Evolutionary conservation across 2,113 vertebrate species (phyloP), one percentile per base, ranked within the genome.

Genomic region (Epinephelus moara): DNA sequence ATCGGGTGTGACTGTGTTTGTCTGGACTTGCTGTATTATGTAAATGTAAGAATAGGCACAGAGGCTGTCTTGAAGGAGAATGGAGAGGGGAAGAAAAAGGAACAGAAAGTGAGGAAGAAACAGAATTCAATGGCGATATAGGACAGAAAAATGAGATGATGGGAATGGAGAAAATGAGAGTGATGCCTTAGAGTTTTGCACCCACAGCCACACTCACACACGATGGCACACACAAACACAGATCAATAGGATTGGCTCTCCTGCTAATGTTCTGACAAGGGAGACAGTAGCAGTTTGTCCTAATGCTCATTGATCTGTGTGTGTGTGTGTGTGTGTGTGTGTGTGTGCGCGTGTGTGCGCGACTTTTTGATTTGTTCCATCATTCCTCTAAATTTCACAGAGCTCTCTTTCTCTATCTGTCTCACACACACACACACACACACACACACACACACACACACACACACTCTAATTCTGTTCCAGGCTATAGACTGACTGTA

Each of bases 221-320:
- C 69, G 40, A 33, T 60, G 62, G 56, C 47, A 47, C 55, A 68
- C 73, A 78, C 77, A 55, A 47, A 50, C 53, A 68, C 82, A 57
- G 62, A 92, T 90, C 77, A 77, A 90, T 90, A 77, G 40, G 75
- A 87, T 69, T 69, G 62, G 75, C 56, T 84, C 79, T 70, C 64
- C 74, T 85, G 74, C 71, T 86, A 86, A 88, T 88, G 83, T 70
- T 75, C 67, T 73, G 81, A 81, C 72, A 70, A 85, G 63, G 23
- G 19, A 81, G 75, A 80, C 80, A 75, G 83, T 64, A 69, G 68
- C 71, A 74, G 63, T 68, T 76, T 81, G 73, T 81, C 85, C 70
- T 81, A 37, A 83, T 80, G 84, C 77, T 72, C 66, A 88, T 88
- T 85, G 91, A 93, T 91, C 82, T 68, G n/a, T 71, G 18, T 15